A percentile compares a stretch with the other conserved stretches of the same genome.
These are phyloP conservation scores for Carduelis carduelis DNA, from an alignment of 2,797 vertebrate species.

Conservation along the genomic window DNA sequence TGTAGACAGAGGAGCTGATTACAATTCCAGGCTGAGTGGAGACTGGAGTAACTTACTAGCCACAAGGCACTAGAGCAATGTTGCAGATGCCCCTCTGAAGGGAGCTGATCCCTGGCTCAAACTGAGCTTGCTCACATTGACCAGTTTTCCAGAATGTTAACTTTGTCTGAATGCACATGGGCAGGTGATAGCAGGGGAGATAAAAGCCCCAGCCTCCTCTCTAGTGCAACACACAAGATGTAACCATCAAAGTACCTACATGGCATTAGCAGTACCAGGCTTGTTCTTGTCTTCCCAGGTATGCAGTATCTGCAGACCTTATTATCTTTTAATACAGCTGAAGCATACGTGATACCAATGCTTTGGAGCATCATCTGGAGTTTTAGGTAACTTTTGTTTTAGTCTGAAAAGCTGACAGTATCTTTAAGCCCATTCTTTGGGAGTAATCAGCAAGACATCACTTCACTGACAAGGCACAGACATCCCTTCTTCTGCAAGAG, in stretches of 20 bases:
- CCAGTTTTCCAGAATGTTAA: neutral
- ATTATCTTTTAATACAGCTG: neutral
- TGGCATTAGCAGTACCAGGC: neutral
- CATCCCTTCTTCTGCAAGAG: neutral
- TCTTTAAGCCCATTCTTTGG: neutral
- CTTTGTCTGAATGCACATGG: neutral
- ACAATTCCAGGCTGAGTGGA: neutral
- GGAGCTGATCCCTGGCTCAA: neutral
- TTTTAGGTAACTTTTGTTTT: neutral
- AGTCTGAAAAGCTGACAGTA: neutral
- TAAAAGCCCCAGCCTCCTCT: neutral
- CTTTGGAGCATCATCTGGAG: neutral
- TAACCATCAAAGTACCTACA: neutral
- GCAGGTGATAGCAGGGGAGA: neutral
- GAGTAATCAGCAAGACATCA: neutral
- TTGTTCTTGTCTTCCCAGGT: neutral
- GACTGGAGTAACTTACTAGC: neutral
- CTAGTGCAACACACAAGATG: neutral
- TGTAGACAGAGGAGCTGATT: neutral
- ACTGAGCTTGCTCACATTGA: neutral
- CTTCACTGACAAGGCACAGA: neutral
- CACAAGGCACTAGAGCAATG: neutral
- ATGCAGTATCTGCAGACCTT: neutral
- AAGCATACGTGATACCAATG: rapidly evolving
- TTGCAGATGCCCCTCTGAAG: neutral